Base-by-base conservation (phyloP, 1,140 invertebrate species). In the Halictus rubicundus region DNA sequence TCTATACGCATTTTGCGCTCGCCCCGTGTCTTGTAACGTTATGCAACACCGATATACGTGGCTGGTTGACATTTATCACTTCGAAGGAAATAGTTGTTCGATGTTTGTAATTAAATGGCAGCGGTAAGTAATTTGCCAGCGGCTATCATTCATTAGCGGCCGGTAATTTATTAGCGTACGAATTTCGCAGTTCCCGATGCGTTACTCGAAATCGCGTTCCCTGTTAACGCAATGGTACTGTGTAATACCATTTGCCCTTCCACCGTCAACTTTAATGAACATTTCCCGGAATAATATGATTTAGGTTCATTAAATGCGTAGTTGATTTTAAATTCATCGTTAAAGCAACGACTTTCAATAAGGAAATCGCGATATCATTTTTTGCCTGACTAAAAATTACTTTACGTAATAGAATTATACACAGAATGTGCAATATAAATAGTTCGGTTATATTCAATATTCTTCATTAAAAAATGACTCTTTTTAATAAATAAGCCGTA, bases 1-100 rank as follows among this genome's bases (percentile, higher is more conserved):
- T 84, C 68, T 49, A 23, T 66, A 68, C 49, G 49, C 66, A 63
- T 72, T 80, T 72, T 80, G 46, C 32, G 64, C 54, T 66, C 60
- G 71, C 80, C 14, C 77, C 37, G 64, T 68, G 75, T 46, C 79
- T 80, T 63, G 46, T 32, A n/a, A 21, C n/a, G 16, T 0, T 46
- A 8, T 10, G 16, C 25, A 61, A 4, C 12, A 21, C 71, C 60
- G 76, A 64, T 64, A 64, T 14, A 16, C 10, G 1, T 12, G 42
- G n/a, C 14, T 32, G 49, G 1, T 21, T 10, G 4, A 21, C 25
- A 78, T 60, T 72, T 65, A 42, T 71, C 69, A 57, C 63, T 32
- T 42, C 23, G 37, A 52, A 37, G 75, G 66, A 63, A 77, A 61
- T 70, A 77, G 66, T 61, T 77, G 39, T 37, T 70, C 66, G 57